phyloP scores from a whole-genome alignment of 1,140 invertebrate species.

The Heliconius hewitsoni region DNA sequence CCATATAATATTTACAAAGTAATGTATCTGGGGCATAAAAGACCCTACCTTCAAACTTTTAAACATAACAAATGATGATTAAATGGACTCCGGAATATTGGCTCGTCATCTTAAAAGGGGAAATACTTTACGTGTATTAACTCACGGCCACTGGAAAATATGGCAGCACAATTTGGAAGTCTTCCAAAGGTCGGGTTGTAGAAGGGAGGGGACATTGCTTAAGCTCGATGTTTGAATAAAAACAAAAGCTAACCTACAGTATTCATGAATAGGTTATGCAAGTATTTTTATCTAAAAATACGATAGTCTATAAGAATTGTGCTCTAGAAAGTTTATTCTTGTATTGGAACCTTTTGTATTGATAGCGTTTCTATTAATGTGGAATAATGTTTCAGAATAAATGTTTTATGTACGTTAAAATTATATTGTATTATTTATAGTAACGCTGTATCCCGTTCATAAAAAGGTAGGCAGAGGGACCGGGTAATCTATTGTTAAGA shows the following conservation, averaged over 20 bases:
- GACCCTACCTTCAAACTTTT: slow-evolving; percentile 13
- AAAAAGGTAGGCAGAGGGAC: too few species aligned
- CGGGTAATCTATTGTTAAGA: too few species aligned
- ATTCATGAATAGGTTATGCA: slow-evolving; percentile 37
- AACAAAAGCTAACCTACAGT: slow-evolving; percentile 42
- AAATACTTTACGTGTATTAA: slow-evolving; percentile 47
- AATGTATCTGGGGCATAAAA: slow-evolving; percentile 6
- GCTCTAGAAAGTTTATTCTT: slow-evolving; percentile 5
- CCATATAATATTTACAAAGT: slow-evolving; percentile 5
- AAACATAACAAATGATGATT: slow-evolving; percentile 43
- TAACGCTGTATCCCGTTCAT: too few species aligned
- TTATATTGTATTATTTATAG: neutral
- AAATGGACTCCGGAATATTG: slow-evolving; percentile 41
- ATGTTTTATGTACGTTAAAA: neutral
- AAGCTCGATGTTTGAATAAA: slow-evolving; percentile 49
- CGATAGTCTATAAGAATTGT: slow-evolving; percentile 12
- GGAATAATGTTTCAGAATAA: neutral
- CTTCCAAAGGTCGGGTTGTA: slow-evolving; percentile 45
- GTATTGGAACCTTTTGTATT: slow-evolving; percentile 12
- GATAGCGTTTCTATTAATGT: slow-evolving; percentile 10
- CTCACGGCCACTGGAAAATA: slow-evolving; percentile 46
- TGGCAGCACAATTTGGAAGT: slow-evolving; percentile 45
- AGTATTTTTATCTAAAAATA: slow-evolving; percentile 28
- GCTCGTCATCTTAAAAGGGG: slow-evolving; percentile 43
- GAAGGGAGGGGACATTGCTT: slow-evolving; percentile 38